Evolutionary conservation across 2,797 vertebrate genomes (phyloP).

Genomic region (Rhynchonycteris naso): DNA sequence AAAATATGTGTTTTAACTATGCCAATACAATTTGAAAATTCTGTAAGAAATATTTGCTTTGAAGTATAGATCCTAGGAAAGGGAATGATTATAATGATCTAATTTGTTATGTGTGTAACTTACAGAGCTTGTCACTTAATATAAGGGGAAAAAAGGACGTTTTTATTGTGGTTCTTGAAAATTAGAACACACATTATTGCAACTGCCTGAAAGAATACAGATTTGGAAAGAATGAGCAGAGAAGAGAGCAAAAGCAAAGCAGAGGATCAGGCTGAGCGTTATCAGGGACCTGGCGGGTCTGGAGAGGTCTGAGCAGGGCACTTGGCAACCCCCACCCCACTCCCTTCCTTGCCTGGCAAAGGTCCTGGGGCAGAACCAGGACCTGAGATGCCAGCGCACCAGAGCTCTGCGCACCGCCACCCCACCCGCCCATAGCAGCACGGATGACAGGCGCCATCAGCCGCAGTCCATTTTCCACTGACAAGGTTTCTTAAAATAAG

Average conservation of each 20-base stretch:
- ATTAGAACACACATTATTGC: not conserved
- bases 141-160: not conserved
- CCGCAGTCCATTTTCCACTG: not conserved
- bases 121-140: not conserved
- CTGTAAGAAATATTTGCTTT: not conserved
- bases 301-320: not conserved
- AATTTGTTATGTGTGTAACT: not conserved
- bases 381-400: not conserved
- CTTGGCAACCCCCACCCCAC: not conserved
- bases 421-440: not conserved
- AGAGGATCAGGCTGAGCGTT: not conserved
- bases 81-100: not conserved
- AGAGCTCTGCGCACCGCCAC: too few relatives aligned
- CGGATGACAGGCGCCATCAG: not conserved
- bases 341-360: not conserved
- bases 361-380: too few relatives aligned
- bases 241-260: not conserved
- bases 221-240: conserved; percentile 23
- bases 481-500: conserved; percentile 6
- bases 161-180: not conserved
- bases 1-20: not conserved
- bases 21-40: conserved; percentile 7
- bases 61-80: conserved; percentile 2
- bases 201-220: not conserved
- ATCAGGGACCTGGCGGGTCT: not conserved